phyloP scores from a whole-genome alignment of 2,113 vertebrate species.

The Hippocampus abdominalis region DNA sequence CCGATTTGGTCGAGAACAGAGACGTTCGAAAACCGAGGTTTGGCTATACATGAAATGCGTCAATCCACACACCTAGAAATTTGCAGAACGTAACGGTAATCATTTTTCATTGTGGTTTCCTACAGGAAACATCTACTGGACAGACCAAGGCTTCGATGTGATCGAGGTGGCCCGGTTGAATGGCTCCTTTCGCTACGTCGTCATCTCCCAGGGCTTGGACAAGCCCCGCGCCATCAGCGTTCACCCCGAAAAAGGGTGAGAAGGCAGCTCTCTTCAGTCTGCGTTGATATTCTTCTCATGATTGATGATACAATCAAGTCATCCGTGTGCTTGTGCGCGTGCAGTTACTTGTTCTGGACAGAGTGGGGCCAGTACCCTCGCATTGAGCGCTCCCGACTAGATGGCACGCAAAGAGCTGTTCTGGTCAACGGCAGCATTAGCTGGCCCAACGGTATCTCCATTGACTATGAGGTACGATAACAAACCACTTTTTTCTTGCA shows the following conservation, averaged over 20 bases:
- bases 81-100: not conserved
- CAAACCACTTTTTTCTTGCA: not conserved
- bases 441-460: constrained; percentile 95
- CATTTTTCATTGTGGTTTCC: not conserved
- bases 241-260: constrained; percentile 90
- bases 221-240: constrained; percentile 95
- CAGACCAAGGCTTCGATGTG: constrained; percentile 95
- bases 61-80: not conserved
- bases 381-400: constrained; percentile 89
- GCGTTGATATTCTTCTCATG: constrained; percentile 7
- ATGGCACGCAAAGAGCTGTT: constrained; percentile 83
- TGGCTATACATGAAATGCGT: not conserved
- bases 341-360: constrained; percentile 95
- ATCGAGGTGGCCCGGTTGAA: constrained; percentile 95
- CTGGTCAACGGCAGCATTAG: constrained; percentile 94
- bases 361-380: constrained; percentile 98
- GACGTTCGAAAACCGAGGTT: too few species aligned
- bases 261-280: constrained; percentile 28
- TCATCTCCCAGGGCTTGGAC: constrained; percentile 94
- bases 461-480: constrained; percentile 86
- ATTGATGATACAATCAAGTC: constrained; percentile 15
- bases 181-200: constrained; percentile 94
- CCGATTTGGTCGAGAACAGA: too few species aligned
- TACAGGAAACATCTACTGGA: constrained; percentile 98
- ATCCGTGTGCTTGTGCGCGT: constrained; percentile 13